These are phyloP conservation scores for Drosophila demipolita DNA, from an alignment of 2,888 invertebrate genomes.

Conservation along the genomic window DNA sequence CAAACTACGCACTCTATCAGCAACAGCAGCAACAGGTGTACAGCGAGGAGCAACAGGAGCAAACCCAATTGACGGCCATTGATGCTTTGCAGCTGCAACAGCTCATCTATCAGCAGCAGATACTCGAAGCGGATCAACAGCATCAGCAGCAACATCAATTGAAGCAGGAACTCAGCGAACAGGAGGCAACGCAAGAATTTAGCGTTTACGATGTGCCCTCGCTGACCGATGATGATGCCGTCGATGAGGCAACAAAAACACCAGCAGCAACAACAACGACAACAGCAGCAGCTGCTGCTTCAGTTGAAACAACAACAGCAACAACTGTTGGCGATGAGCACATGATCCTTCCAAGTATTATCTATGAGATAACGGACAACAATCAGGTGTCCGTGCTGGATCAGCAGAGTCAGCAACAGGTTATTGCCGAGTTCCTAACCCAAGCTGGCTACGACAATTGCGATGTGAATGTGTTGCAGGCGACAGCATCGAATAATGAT, in stretches of 20 bases:
- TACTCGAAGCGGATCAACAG: slow-evolving; percentile 60
- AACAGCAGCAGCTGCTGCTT: slow-evolving; percentile 12
- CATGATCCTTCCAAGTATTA: slow-evolving; percentile 72
- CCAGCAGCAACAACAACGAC: slow-evolving; percentile 4
- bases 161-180: slow-evolving; percentile 46
- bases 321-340: slow-evolving; percentile 57
- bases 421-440: slow-evolving; percentile 79
- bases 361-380: slow-evolving; percentile 79
- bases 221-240: slow-evolving; percentile 68
- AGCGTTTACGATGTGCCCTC: slow-evolving; percentile 80
- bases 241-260: not conserved
- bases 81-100: slow-evolving; percentile 82
- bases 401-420: slow-evolving; percentile 80
- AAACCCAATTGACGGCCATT: slow-evolving; percentile 67
- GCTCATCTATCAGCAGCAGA: slow-evolving; percentile 78
- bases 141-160: slow-evolving; percentile 64
- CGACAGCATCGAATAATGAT: slow-evolving; percentile 20
- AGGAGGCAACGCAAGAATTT: slow-evolving; percentile 62
- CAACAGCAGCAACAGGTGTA: slow-evolving; percentile 61
- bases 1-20: slow-evolving; percentile 66
- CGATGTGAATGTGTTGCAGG: slow-evolving; percentile 59
- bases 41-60: slow-evolving; percentile 60
- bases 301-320: not conserved
- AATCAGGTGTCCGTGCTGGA: slow-evolving; percentile 78
- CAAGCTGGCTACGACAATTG: slow-evolving; percentile 78